Evolutionary conservation across 2,113 vertebrate genomes (phyloP), one percentile per base, ranked within the genome.

Genomic region (Labeo catla): DNA sequence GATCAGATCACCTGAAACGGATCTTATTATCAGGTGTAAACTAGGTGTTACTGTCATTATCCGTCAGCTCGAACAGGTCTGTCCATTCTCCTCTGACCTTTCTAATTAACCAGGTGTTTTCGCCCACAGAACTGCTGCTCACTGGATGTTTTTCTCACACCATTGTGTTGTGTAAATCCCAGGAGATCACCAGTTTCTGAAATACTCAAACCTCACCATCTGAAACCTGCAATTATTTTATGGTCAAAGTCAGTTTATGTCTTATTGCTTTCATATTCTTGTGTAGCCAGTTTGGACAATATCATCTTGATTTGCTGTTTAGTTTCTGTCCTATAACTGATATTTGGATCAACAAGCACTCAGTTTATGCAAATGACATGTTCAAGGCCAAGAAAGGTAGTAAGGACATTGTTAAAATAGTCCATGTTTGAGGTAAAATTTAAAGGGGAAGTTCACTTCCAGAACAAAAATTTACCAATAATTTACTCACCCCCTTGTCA

Each of bases 161-260:
- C 28, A 54, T 6, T 77, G 47, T 54, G 47, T 77, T 54, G 76
- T 52, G 49, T 52, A 77, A 77, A 77, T 81, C 78, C 57, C 39
- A 6, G 8, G 57, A 47, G 57, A 81, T 81, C 9, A 39, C 6
- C 2, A 3, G 28, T 45, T 80, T 63, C 36, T 80, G 54, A 63
- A 15, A 54, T 77, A 54, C 50, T 61, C 4, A 28, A 23, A 45
- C 57, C 78, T 47, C 13, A 12, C 39, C 5, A 4, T 63, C 57
- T 81, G 19, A 36, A 61, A 45, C 16, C 12, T 15, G 23, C 19
- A 81, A 28, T 61, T 61, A 81, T 47, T 65, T 16, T 36, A 9
- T 6, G 6, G 6, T 28, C 12, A 21, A n/a, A 47, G 78, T 15
- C 19, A 9, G 19, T 81, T 81, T 50, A 12, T 10, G 4, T 73